These are phyloP conservation scores for Cerceris ruficornis DNA, from an alignment of 2,888 invertebrate species.

Conservation along the genomic window DNA sequence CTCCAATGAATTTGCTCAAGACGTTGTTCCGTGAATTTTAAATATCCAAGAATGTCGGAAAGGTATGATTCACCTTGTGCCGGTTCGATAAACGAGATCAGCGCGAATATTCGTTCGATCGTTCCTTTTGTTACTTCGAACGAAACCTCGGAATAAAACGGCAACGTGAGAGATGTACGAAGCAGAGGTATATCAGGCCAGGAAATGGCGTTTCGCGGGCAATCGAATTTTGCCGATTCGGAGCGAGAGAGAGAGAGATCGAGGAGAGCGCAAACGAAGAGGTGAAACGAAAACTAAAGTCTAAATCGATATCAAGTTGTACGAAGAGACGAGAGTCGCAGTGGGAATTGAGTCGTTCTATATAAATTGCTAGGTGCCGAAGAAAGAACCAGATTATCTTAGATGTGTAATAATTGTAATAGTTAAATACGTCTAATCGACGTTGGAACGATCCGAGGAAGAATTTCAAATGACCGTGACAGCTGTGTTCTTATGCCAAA, in stretches of 20 bases:
- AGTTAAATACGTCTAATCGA: constrained; percentile 63
- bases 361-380: constrained; percentile 50
- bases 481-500: background rate
- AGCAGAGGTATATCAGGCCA: too few relatives aligned
- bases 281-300: constrained; percentile 54
- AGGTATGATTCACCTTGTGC: constrained; percentile 9
- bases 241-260: constrained; percentile 3
- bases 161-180: background rate
- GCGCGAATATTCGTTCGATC: constrained; percentile 17
- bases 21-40: constrained; percentile 20
- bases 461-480: constrained; percentile 11
- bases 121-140: constrained; percentile 16
- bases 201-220: too few relatives aligned
- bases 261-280: constrained; percentile 28
- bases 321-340: constrained; percentile 39
- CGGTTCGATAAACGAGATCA: background rate
- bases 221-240: background rate
- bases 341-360: constrained; percentile 55
- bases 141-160: constrained; percentile 10
- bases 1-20: constrained; percentile 39
- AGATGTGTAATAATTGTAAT: constrained; percentile 61
- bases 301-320: constrained; percentile 32
- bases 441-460: constrained; percentile 49
- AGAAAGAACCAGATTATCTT: constrained; percentile 56
- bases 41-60: constrained; percentile 11